Percentiles rank a stretch among this genome's conserved stretches.
These are phyloP conservation scores for Actinernus sp. DNA, from an alignment of 92 coral and sea anemone genomes.

Conservation along the genomic window DNA sequence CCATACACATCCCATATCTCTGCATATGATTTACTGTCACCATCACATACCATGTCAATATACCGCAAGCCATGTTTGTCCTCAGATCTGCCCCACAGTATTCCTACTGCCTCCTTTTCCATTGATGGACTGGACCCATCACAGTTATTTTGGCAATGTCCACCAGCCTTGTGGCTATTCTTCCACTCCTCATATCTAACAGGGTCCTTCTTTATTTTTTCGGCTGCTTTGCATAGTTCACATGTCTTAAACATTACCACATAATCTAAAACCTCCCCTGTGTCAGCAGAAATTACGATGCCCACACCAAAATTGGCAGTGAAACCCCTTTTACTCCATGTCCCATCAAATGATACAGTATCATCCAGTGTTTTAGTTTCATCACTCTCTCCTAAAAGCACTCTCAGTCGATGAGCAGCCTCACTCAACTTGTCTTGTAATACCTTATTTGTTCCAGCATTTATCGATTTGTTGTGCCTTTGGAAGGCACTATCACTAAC, in stretches of 20 bases:
- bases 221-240: constrained; percentile 30
- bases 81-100: constrained; percentile 42
- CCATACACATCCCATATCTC: constrained; percentile 49
- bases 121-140: constrained; percentile 49
- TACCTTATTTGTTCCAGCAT: constrained; percentile 13
- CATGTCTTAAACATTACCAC: constrained; percentile 41
- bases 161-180: constrained; percentile 9
- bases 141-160: constrained; percentile 26
- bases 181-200: constrained; percentile 32
- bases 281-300: constrained; percentile 46
- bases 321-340: constrained; percentile 53
- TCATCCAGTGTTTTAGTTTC: constrained; percentile 4
- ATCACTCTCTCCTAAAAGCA: neutral
- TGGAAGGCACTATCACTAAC: constrained; percentile 28
- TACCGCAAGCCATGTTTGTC: constrained; percentile 13
- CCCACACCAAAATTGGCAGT: constrained; percentile 57
- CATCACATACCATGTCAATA: constrained; percentile 54
- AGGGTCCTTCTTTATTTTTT: constrained; percentile 13
- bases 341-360: constrained; percentile 51
- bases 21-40: constrained; percentile 61
- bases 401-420: constrained; percentile 28
- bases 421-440: constrained; percentile 11
- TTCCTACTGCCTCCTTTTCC: constrained; percentile 52
- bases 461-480: constrained; percentile 26
- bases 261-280: constrained; percentile 50